phyloP scores from a whole-genome alignment of 1,140 invertebrate species.

The Sitodiplosis mosellana region DNA sequence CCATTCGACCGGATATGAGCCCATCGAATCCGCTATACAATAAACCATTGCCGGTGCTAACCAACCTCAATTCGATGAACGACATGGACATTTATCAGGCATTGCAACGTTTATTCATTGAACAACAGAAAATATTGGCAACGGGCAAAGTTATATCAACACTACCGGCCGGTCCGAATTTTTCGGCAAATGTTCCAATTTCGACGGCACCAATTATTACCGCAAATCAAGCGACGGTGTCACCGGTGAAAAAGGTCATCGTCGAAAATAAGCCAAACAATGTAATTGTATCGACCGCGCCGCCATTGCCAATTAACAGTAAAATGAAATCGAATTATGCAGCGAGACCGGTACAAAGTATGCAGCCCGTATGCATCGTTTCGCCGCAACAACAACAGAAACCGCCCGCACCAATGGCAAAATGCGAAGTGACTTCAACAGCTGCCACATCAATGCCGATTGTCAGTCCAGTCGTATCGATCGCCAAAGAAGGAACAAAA shows the following conservation, averaged over 20 bases:
- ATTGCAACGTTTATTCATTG: conserved; percentile 33
- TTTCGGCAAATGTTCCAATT: conserved; percentile 4
- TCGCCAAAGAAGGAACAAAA: background rate
- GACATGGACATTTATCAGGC: conserved; percentile 25
- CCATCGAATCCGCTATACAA: conserved; percentile 13
- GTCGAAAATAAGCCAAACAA: conserved; percentile 1
- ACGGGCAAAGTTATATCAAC: conserved; percentile 40
- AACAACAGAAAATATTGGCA: conserved; percentile 40
- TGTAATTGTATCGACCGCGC: background rate
- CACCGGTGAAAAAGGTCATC: background rate
- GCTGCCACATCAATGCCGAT: conserved; percentile 1
- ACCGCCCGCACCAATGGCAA: background rate
- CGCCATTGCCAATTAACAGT: background rate
- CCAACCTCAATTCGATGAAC: conserved; percentile 12
- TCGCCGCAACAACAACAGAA: background rate
- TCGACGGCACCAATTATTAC: background rate
- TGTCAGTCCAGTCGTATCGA: background rate
- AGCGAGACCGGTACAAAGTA: too few species aligned
- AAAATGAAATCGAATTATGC: background rate
- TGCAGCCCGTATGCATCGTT: too few species aligned
- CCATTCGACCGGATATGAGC: conserved; percentile 16
- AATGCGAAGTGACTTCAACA: background rate
- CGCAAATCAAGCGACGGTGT: background rate
- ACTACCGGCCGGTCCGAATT: conserved; percentile 19
- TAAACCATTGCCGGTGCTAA: conserved; percentile 11